Base-by-base conservation (phyloP, 2,888 invertebrate genomes). In the Sarcophaga subvicina region DNA sequence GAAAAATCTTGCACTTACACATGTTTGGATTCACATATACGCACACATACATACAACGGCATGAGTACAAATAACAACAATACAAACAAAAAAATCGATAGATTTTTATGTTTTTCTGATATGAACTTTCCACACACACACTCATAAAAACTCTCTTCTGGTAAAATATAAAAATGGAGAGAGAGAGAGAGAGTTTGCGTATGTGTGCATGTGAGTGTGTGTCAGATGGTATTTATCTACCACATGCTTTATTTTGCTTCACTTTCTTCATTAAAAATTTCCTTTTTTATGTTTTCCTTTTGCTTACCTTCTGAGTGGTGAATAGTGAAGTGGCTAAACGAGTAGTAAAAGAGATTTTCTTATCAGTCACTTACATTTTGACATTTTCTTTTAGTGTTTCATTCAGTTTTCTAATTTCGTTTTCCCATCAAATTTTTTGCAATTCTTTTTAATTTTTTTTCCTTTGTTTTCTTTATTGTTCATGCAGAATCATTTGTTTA, bases 1-100 rank as follows among this genome's bases (percentile, higher is more conserved):
- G 22, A 69, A 64, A 49, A 63, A 54, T 27, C 37, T 37, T 2
- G 8, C 37, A 37, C 8, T 37, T 37, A 37, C 37, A 37, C 37
- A 37, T 37, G 8, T 37, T 37, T 37, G 2, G 37, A 37, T 0
- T 37, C 49, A 22, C n/a, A 62, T n/a, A 20, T 11, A 49, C 14
- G 54, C 49, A 70, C 49, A 45, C 6, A 47, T 70, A 82, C 0
- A 11, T 22, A 62, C 62, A 14, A 73, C 62, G 17, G 54, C 54
- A 4, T 54, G 17, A 54, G 4, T 54, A 14, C 12, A 54, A 47
- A 45, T 12, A 45, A 60, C 22, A 73, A 73, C n/a, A 73, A 73
- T 20, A 73, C 12, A 22, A 66, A 20, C 2, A 54, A 59, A 49
- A 81, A 83, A 83, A 83, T 83, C 83, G 47, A 83, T 83, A 82